Evolutionary conservation across 1,140 invertebrate genomes (phyloP), one percentile per base, ranked within the genome.

Genomic region (Hyles euphorbiae): DNA sequence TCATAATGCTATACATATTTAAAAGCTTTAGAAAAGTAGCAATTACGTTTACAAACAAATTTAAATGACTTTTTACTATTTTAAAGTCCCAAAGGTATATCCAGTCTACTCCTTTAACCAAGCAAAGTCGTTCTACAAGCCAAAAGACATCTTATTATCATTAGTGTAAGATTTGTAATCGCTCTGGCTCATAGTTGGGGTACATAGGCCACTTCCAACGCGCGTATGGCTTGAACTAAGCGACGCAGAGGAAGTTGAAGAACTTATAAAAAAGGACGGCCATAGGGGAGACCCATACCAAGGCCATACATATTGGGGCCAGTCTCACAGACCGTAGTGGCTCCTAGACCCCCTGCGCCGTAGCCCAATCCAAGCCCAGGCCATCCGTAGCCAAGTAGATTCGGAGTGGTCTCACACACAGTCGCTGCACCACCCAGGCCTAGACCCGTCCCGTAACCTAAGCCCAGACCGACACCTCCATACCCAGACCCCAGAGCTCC

Each of bases 261-360:
- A 53, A 11, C 59, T 68, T 65, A 73, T 66, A 73, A 70, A 68
- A 73, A 73, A 70, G 68, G 65, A 47, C 63, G 56, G 3, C 56
- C 58, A 3, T 34, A 47, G 5, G 48, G 48, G 33, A 55, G 43
- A 3, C 40, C 60, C 2, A 52, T 9, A 34, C 58, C 63, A 0
- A 63, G 12, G 0, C 63, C 55, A 1, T 52, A 5, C 7, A 40
- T 8, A 40, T 40, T 40, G 50, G 62, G 62, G 3, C 51, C 34
- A 11, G 58, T 47, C 40, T 65, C 63, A 51, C 63, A 65, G 8
- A 65, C 63, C 3, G 63, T 65, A 0, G 63, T 56, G 6, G 52
- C 34, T 6, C 51, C 57, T 40, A 40, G 36, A 40, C 36, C 66
- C 22, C 22, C 22, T 22, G 22, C 8, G 53, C 57, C 6, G 58